These are phyloP conservation scores for Hypsopygia costalis DNA, from an alignment of 2,888 invertebrate genomes.

Conservation along the genomic window DNA sequence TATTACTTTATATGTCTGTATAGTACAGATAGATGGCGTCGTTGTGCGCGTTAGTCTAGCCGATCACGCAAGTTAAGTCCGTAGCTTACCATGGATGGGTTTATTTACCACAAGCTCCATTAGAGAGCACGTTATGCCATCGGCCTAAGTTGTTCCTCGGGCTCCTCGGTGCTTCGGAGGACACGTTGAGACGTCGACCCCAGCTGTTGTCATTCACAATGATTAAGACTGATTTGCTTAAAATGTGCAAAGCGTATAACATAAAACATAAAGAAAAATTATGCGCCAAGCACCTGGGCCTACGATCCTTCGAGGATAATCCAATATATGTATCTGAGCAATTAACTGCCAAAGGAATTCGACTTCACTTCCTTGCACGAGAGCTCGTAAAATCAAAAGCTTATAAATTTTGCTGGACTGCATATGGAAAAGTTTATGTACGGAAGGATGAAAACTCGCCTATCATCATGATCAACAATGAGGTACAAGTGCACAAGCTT, in stretches of 20 bases:
- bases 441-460: neutral
- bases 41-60: too few species aligned
- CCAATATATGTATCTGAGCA: neutral
- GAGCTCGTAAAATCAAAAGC: neutral
- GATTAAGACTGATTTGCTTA: neutral
- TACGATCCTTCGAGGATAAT: neutral
- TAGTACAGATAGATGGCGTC: too few species aligned
- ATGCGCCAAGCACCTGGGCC: constrained; percentile 4
- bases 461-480: neutral
- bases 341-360: neutral
- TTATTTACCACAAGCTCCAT: too few species aligned
- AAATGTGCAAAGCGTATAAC: constrained; percentile 3
- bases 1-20: too few species aligned
- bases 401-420: neutral
- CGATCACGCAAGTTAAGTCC: too few species aligned
- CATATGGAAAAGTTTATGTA: too few species aligned
- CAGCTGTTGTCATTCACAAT: neutral
- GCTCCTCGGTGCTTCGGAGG: too few species aligned
- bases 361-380: neutral
- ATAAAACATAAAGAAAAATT: constrained; percentile 4
- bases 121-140: too few species aligned
- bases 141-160: too few species aligned
- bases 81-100: too few species aligned
- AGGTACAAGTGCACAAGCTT: neutral
- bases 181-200: constrained; percentile 5